Evolutionary conservation across 2,888 invertebrate species (phyloP).

Genomic region (Apocheima hispidaria): DNA sequence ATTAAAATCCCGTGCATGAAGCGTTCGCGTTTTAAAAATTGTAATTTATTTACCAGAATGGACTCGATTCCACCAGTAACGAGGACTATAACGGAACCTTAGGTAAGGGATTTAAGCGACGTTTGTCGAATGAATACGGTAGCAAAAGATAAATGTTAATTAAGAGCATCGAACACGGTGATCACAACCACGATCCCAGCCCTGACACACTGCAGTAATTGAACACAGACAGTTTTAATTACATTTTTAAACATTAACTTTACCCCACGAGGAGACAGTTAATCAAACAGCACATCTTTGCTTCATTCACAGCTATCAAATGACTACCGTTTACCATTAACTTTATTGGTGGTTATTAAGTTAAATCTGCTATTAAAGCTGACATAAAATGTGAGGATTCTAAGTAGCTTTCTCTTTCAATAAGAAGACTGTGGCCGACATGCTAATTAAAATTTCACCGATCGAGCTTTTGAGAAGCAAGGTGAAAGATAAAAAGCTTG

Average conservation of each 20-base stretch:
- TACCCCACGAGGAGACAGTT: conserved; percentile 56
- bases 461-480: conserved; percentile 56
- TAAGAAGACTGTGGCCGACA: conserved; percentile 46
- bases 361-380: conserved; percentile 49
- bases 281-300: conserved; percentile 57
- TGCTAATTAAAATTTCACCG: conserved; percentile 70
- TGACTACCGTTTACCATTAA: conserved; percentile 47
- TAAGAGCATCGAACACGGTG: conserved; percentile 75
- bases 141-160: conserved; percentile 79
- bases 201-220: conserved; percentile 62
- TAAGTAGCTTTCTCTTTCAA: conserved; percentile 63
- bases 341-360: conserved; percentile 54
- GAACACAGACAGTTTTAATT: conserved; percentile 66
- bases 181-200: conserved; percentile 64
- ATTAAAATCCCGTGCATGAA: conserved; percentile 52
- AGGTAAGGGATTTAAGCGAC: conserved; percentile 63
- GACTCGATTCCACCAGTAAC: conserved; percentile 66
- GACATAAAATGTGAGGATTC: conserved; percentile 47
- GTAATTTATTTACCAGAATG: conserved; percentile 63
- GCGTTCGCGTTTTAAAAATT: conserved; percentile 53
- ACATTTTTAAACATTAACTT: conserved; percentile 62
- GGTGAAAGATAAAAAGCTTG: conserved; percentile 47
- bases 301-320: conserved; percentile 42
- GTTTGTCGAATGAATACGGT: conserved; percentile 65
- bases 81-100: conserved; percentile 74